These are phyloP conservation scores for Leuciscus waleckii DNA, from an alignment of 2,797 vertebrate species.

Conservation along the genomic window DNA sequence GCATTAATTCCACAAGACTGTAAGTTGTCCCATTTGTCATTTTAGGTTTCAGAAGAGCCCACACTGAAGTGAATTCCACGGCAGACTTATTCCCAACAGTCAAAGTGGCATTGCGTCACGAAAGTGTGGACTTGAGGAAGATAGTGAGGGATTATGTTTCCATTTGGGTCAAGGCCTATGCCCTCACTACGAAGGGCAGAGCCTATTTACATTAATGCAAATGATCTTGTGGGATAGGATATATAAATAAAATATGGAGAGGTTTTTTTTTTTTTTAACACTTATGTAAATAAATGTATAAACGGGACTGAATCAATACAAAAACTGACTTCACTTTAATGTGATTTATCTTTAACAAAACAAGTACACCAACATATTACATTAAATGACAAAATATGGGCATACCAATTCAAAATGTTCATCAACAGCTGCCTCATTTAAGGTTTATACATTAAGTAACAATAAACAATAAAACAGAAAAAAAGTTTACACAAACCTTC, in stretches of 20 bases:
- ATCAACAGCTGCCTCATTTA: not conserved
- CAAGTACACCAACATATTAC: not conserved
- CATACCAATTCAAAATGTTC: not conserved
- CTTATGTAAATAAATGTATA: not conserved
- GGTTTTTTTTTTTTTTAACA: not conserved
- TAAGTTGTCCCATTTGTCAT: not conserved
- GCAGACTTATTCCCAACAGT: not conserved
- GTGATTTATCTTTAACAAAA: not conserved
- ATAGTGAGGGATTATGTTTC: not conserved
- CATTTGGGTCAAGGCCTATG: not conserved
- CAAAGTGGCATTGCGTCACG: not conserved
- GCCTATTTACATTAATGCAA: not conserved
- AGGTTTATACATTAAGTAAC: not conserved
- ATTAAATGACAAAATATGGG: not conserved
- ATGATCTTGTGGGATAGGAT: not conserved
- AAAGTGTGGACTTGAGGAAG: not conserved
- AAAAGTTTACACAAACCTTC: not conserved
- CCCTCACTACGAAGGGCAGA: not conserved
- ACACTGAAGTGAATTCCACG: not conserved
- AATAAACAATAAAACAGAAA: not conserved
- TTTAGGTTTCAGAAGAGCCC: not conserved
- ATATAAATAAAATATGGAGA: not conserved
- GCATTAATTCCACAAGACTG: not conserved
- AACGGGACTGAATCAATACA: not conserved
- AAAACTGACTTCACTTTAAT: not conserved